phyloP scores from a whole-genome alignment of 2,888 invertebrate species.

The Tetragnatha montana region DNA sequence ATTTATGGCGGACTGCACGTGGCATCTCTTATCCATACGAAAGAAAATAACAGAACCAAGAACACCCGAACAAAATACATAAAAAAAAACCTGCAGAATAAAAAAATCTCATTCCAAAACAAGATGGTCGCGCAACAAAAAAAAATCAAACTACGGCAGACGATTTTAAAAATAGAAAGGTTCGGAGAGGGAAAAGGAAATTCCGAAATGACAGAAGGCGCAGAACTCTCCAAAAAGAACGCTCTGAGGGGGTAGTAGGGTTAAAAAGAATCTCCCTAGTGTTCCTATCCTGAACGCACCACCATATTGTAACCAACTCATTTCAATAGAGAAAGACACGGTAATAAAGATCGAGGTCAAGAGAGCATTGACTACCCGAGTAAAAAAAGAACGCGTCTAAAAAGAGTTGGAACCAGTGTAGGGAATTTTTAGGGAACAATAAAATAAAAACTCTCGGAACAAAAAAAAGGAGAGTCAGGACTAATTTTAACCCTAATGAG shows the following conservation, averaged over 20 bases:
- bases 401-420: neutral
- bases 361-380: neutral
- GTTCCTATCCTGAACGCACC: no score
- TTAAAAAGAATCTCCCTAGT: neutral
- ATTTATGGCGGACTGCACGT: slow-evolving; percentile 51
- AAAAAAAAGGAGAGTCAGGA: neutral
- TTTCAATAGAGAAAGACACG: no score
- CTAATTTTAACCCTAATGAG: neutral
- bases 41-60: neutral
- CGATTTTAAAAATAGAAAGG: slow-evolving; percentile 59
- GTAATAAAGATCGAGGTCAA: neutral
- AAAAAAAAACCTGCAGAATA: slow-evolving; percentile 3
- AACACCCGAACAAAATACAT: neutral
- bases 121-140: slow-evolving; percentile 28
- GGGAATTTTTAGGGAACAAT: neutral
- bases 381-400: neutral
- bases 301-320: no score
- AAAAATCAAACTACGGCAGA: slow-evolving; percentile 30
- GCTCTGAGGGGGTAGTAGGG: slow-evolving; percentile 5
- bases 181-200: slow-evolving; percentile 10
- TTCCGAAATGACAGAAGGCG: slow-evolving; percentile 16
- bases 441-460: neutral
- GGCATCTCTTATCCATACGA: slow-evolving; percentile 12
- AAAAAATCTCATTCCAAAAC: slow-evolving; percentile 31
- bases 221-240: slow-evolving; percentile 15